A percentile compares a stretch with the other conserved stretches of the same genome.
Evolutionary conservation across 2,113 vertebrate species (phyloP).

Genomic region (Oncorhynchus kisutch): DNA sequence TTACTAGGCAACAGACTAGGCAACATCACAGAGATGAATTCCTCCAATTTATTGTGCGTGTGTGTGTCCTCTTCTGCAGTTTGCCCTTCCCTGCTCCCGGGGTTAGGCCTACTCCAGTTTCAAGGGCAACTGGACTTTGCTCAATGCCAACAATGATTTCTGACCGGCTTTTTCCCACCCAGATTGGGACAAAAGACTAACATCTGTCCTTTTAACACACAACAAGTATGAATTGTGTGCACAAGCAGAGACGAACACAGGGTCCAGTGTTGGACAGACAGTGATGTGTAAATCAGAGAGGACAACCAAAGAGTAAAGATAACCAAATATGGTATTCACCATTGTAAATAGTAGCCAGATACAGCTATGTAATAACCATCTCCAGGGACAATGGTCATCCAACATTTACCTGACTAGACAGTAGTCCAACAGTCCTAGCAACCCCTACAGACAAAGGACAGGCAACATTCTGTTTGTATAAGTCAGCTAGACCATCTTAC

Average conservation of each 20-base stretch:
- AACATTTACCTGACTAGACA: constrained; percentile 27
- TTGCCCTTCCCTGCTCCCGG: background rate
- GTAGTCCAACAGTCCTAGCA: background rate
- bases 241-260: too few relatives aligned
- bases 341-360: constrained; percentile 35
- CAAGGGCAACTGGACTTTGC: constrained; percentile 21
- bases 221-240: constrained; percentile 1
- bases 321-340: constrained; percentile 20
- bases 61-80: constrained; percentile 1
- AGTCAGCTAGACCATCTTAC: background rate
- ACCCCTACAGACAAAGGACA: background rate
- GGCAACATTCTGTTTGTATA: constrained; percentile 13
- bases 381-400: background rate
- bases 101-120: constrained; percentile 4
- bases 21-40: constrained; percentile 57
- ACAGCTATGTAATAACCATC: background rate
- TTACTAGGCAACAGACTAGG: constrained; percentile 49
- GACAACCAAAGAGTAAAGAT: background rate
- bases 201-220: constrained; percentile 26
- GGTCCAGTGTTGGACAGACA: constrained; percentile 7
- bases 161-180: constrained; percentile 13
- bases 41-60: constrained; percentile 51
- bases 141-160: constrained; percentile 41
- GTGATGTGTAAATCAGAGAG: constrained; percentile 32
- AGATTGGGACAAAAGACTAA: constrained; percentile 15